Base-by-base conservation (phyloP, 2,797 vertebrate genomes). In the Onychomys leucogaster region DNA sequence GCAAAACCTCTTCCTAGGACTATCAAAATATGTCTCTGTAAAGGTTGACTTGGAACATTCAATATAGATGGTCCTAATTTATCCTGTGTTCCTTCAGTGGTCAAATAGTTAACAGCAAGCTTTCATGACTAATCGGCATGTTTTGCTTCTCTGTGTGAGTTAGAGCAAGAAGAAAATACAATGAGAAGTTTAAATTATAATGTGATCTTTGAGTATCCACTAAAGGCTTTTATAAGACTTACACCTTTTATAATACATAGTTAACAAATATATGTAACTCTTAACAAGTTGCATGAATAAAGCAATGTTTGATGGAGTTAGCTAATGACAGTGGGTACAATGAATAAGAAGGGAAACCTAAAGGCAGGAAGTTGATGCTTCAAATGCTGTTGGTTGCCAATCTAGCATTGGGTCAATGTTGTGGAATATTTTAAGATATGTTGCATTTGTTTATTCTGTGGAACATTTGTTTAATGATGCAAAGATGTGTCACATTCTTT, bases 131-230 rank as follows among this genome's bases (percentile, higher is more conserved):
- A 46, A 73, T 43, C 17, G 41, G 55, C 34, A 78, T 46, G 6
- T 63, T 46, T 37, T 77, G 27, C 71, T 88, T 90, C 75, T 83
- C 63, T 78, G n/a, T 37, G 57, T 84, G 84, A 25, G 34, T n/a
- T 80, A 27, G 41, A 71, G 12, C 32, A 90, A 92, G 25, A 90
- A 69, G 8, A 93, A 96, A 91, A 63, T 77, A 80, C 17, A 57
- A 80, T 23, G 21, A 23, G 49, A 87, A 61, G 37, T 69, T 11
- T 52, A 17, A 78, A 75, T 92, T 17, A 5, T 80, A 84, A 78
- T 34, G 19, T 75, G 25, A 81, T 84, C 46, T 90, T 10, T 59
- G 63, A 41, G 29, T 41, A 94, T 57, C 88, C 4, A 37, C 3
- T 49, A 49, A 91, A 63, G 29, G 11, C 25, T 89, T 88, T 91